phyloP scores from a whole-genome alignment of 2,888 invertebrate species.

The Oscheius sp. region DNA sequence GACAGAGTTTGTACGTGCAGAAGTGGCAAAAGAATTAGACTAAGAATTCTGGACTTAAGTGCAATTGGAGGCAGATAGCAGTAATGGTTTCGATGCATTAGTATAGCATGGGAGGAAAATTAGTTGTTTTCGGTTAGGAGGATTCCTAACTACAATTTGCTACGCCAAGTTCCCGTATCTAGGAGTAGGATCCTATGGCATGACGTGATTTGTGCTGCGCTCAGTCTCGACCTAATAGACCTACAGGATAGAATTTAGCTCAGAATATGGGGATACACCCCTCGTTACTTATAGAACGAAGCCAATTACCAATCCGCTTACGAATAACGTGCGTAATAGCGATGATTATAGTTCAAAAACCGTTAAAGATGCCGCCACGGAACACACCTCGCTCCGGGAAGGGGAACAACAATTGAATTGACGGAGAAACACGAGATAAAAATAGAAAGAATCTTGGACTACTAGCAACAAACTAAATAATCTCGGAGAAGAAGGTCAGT shows the following conservation, averaged over 20 bases:
- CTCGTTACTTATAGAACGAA: neutral
- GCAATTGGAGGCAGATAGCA: neutral
- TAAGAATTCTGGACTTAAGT: too few relatives aligned
- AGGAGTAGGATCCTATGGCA: slow-evolving; percentile 8
- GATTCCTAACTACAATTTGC: slow-evolving; percentile 4
- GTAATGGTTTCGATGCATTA: neutral
- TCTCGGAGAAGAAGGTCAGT: too few relatives aligned
- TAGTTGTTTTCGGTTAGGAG: slow-evolving; percentile 20
- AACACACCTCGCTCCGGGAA: neutral
- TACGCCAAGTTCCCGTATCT: neutral
- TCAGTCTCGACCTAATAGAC: neutral
- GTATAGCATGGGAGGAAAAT: slow-evolving; percentile 8
- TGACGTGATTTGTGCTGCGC: slow-evolving; percentile 15
- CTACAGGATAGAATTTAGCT: neutral
- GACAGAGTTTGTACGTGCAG: neutral
- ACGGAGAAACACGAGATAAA: slow-evolving; percentile 20
- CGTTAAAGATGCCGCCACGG: neutral
- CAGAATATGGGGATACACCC: neutral
- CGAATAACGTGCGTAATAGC: neutral
- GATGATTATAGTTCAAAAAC: slow-evolving; percentile 1
- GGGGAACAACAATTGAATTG: slow-evolving; percentile 27
- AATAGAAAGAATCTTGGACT: neutral
- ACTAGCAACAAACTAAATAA: too few relatives aligned
- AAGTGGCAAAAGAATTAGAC: neutral
- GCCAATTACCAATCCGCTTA: neutral